Evolutionary conservation across 2,888 invertebrate genomes (phyloP).

Genomic region (Heliothis peltigera): DNA sequence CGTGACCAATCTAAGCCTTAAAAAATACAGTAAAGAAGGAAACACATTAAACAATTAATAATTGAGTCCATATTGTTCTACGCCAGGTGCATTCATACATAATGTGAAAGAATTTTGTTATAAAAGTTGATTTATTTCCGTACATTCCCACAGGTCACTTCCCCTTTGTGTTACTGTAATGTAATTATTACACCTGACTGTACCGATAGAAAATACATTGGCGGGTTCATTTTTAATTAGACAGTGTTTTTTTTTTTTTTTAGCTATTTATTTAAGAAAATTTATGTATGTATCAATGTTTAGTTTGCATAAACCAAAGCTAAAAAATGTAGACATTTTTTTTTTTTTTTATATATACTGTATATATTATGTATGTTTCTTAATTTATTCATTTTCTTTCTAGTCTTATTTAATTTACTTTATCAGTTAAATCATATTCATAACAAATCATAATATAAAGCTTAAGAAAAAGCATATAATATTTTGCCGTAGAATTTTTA

Average conservation of each 20-base stretch:
- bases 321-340: too few species aligned
- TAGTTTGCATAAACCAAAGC: too few species aligned
- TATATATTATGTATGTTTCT: too few species aligned
- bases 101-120: slow-evolving; percentile 57
- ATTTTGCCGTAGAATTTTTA: neutral
- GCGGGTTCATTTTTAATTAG: too few species aligned
- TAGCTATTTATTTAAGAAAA: neutral
- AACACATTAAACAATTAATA: slow-evolving; percentile 39
- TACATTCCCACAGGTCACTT: slow-evolving; percentile 68
- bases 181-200: slow-evolving; percentile 76
- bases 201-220: slow-evolving; percentile 69
- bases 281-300: too few species aligned
- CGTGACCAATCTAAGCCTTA: slow-evolving; percentile 13
- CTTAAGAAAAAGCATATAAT: too few species aligned
- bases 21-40: slow-evolving; percentile 33
- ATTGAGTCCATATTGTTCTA: slow-evolving; percentile 50
- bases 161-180: slow-evolving; percentile 68
- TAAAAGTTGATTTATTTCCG: slow-evolving; percentile 59
- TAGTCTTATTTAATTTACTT: too few species aligned
- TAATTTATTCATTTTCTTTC: too few species aligned
- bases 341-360: too few species aligned
- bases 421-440: too few species aligned
- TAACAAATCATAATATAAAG: too few species aligned
- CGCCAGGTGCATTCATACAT: slow-evolving; percentile 55
- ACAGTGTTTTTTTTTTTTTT: slow-evolving; percentile 6